Evolutionary conservation across 1,140 invertebrate genomes (phyloP).

Genomic region (Oncopeltus fasciatus): DNA sequence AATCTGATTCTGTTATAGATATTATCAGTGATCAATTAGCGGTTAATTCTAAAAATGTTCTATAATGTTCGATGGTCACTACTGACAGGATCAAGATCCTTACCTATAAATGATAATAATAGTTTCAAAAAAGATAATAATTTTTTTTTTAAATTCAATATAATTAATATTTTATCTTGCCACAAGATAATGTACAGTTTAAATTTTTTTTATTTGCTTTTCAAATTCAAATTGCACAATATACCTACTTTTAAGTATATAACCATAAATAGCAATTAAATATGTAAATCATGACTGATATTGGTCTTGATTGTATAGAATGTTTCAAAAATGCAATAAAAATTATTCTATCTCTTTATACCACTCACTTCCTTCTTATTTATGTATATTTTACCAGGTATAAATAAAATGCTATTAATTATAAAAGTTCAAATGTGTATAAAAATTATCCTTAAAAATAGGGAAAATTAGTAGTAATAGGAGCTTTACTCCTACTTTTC

Average conservation of each 20-base stretch:
- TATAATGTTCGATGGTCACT: slow-evolving; percentile 14
- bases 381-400: too few relatives aligned
- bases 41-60: slow-evolving; percentile 18
- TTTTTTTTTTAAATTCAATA: slow-evolving; percentile 9
- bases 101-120: slow-evolving; percentile 1
- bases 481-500: too few relatives aligned
- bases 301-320: slow-evolving; percentile 23
- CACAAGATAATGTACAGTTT: slow-evolving; percentile 1
- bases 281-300: slow-evolving; percentile 20
- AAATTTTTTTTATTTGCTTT: slow-evolving; percentile 8
- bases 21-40: slow-evolving; percentile 15
- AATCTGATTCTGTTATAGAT: slow-evolving; percentile 10
- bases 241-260: slow-evolving; percentile 16
- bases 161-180: slow-evolving; percentile 1
- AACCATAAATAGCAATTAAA: slow-evolving; percentile 18
- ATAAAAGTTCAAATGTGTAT: too few relatives aligned
- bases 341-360: slow-evolving; percentile 25
- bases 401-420: too few relatives aligned
- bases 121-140: neutral
- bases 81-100: slow-evolving; percentile 1
- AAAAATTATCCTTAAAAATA: too few relatives aligned
- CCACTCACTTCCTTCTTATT: neutral
- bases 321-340: slow-evolving; percentile 24
- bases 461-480: too few relatives aligned
- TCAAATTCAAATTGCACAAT: slow-evolving; percentile 17